A percentile compares a stretch with the other conserved stretches of the same genome.
Conservation (phyloP, 2,888 invertebrate species). For the Rotaria macrura region DNA sequence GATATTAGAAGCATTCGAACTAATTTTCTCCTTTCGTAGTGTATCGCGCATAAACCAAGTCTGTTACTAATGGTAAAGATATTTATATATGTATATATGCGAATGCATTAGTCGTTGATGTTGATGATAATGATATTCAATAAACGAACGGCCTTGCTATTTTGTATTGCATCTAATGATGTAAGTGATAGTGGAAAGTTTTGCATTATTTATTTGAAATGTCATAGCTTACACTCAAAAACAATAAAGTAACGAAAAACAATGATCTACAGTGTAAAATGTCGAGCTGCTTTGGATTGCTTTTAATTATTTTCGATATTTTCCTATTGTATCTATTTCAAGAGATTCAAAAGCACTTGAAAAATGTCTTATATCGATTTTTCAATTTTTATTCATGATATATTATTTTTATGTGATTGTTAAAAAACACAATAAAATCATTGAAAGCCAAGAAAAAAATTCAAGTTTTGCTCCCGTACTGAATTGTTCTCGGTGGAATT, state of each 20-base stretch:
- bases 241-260: no score
- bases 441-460: background rate
- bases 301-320: no score
- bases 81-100: background rate
- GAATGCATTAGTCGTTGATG: background rate
- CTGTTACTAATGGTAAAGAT: background rate
- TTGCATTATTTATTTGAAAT: background rate
- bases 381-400: no score
- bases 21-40: no score
- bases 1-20: background rate
- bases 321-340: no score
- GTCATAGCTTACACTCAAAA: no score
- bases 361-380: no score
- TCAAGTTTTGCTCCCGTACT: background rate
- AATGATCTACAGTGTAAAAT: no score
- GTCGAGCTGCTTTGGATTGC: no score
- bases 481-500: background rate
- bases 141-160: background rate
- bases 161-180: background rate
- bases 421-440: background rate
- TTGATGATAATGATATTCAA: background rate
- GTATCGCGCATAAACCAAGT: background rate
- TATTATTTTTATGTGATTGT: background rate
- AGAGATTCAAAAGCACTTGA: no score
- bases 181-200: background rate